These are phyloP conservation scores for Saguinus midas DNA, from an alignment of 2,113 vertebrate genomes.

Conservation along the genomic window DNA sequence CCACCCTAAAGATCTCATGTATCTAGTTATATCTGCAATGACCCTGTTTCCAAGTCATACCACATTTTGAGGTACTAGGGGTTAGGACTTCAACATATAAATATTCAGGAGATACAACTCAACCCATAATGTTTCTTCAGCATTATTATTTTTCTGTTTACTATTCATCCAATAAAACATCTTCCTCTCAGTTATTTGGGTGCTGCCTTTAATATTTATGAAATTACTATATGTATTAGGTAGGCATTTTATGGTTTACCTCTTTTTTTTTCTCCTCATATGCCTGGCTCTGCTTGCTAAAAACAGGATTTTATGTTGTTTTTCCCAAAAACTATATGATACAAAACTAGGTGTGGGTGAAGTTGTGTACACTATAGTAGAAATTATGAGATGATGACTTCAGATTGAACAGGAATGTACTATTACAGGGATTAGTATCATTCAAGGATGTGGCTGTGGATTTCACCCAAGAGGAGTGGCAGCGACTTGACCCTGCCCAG, in stretches of 20 bases:
- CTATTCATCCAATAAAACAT: neutral
- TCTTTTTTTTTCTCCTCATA: neutral
- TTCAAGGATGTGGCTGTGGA: constrained; percentile 71
- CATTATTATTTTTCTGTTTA: neutral
- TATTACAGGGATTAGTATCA: constrained; percentile 63
- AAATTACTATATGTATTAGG: neutral
- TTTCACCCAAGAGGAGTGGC: constrained; percentile 67
- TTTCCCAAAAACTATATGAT: neutral
- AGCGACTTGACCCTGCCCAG: constrained; percentile 43
- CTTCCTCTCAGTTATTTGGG: neutral
- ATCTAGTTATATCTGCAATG: neutral
- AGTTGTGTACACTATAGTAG: neutral
- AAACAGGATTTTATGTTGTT: neutral
- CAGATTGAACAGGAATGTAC: constrained; percentile 47
- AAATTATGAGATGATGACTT: neutral
- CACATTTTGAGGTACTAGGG: neutral
- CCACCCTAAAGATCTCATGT: neutral
- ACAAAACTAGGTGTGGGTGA: neutral
- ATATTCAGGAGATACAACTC: neutral
- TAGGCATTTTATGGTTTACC: constrained; percentile 10
- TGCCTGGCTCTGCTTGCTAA: neutral
- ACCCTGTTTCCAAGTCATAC: neutral
- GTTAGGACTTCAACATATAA: neutral
- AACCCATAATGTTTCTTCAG: neutral
- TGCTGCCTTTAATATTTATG: constrained; percentile 28